phyloP scores from a whole-genome alignment of 2,797 vertebrate species.

The Chiropotes sagulatus region DNA sequence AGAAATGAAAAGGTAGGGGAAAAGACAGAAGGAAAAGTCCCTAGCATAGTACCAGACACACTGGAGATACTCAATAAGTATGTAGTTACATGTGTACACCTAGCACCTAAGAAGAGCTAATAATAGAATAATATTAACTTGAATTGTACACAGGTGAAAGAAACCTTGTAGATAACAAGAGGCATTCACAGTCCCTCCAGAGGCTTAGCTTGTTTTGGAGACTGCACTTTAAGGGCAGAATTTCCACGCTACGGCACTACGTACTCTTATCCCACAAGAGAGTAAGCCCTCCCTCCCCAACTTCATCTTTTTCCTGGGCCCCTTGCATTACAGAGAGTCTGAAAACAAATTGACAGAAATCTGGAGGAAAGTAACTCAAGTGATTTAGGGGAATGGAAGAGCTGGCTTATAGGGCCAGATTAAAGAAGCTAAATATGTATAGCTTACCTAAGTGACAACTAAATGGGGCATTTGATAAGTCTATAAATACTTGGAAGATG shows the following conservation, averaged over 20 bases:
- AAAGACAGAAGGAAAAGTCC: not conserved
- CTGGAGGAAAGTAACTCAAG: conserved; percentile 83
- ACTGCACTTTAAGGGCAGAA: not conserved
- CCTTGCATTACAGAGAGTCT: conserved; percentile 47
- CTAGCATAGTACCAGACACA: not conserved
- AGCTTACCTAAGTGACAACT: conserved; percentile 83
- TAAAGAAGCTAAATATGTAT: conserved; percentile 86
- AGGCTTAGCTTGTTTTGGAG: not conserved
- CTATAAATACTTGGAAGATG: conserved; percentile 84
- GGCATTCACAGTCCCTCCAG: not conserved
- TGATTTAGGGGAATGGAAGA: conserved; percentile 86
- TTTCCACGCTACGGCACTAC: not conserved
- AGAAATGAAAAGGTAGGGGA: not conserved
- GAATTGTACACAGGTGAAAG: not conserved
- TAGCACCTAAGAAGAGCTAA: not conserved
- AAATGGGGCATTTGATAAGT: conserved; percentile 76
- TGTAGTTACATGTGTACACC: too few relatives aligned
- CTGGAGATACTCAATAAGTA: not conserved
- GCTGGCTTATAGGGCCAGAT: conserved; percentile 84
- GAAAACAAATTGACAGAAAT: conserved; percentile 80
- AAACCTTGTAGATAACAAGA: not conserved
- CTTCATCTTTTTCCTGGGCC: not conserved
- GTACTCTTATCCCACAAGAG: not conserved
- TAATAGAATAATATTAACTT: not conserved
- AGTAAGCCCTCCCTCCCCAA: not conserved